These are phyloP conservation scores for Rhinopomastus cyanomelas DNA, from an alignment of 2,113 vertebrate species.

Conservation along the genomic window DNA sequence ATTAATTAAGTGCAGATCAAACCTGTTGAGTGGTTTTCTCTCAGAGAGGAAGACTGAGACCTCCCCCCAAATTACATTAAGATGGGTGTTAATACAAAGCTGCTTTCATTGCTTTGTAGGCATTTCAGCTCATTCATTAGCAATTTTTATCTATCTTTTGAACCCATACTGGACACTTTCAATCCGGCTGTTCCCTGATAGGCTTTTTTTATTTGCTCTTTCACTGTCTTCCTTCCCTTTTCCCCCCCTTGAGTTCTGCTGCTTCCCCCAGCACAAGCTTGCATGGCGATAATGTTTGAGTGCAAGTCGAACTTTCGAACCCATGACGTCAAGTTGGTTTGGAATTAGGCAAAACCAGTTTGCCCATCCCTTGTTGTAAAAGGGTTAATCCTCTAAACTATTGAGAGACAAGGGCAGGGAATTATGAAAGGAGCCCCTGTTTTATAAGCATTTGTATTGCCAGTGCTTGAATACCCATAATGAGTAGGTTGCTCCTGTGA, in stretches of 20 bases:
- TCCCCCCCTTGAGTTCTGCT: not conserved
- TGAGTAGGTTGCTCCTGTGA: constrained; percentile 52
- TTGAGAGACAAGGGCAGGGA: constrained; percentile 44
- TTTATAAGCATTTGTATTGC: constrained; percentile 42
- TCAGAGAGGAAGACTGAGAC: not conserved
- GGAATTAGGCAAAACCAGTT: constrained; percentile 68
- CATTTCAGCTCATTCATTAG: not conserved
- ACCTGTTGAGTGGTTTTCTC: not conserved
- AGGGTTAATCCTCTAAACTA: constrained; percentile 63
- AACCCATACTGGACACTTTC: not conserved
- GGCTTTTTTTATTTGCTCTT: not conserved
- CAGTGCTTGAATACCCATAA: constrained; percentile 43
- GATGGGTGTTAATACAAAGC: not conserved
- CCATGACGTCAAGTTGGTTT: constrained; percentile 12
- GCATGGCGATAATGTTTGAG: not conserved
- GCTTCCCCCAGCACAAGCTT: not conserved
- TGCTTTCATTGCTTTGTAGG: not conserved
- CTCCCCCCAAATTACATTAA: not conserved
- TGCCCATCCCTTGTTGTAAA: constrained; percentile 52
- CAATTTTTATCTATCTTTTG: not conserved
- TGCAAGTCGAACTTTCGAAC: constrained; percentile 63
- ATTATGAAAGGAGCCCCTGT: constrained; percentile 36
- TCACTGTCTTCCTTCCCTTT: not conserved
- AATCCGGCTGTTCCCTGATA: not conserved
- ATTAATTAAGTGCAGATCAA: not conserved